phyloP scores from a whole-genome alignment of 2,113 vertebrate genomes.

The Scolopax mira region DNA sequence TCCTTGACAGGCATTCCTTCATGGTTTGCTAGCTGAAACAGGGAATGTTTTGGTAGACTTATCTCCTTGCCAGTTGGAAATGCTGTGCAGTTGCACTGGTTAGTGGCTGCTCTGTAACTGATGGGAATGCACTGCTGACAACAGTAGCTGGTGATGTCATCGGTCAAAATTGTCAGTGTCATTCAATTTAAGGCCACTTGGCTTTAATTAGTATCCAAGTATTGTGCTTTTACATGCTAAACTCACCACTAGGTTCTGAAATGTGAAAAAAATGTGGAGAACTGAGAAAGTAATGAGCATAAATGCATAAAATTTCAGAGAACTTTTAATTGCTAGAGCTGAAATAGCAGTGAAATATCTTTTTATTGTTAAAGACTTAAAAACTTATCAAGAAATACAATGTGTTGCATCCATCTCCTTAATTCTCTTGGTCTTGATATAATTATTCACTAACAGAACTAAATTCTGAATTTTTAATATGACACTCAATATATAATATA shows the following conservation, averaged over 20 bases:
- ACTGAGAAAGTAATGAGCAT: not conserved
- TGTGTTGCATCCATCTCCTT: not conserved
- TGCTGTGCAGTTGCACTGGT: too few species aligned
- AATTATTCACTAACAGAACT: not conserved
- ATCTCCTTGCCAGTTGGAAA: not conserved
- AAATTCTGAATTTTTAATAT: not conserved
- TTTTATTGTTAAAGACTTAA: not conserved
- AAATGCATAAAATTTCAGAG: not conserved
- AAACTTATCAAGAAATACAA: not conserved
- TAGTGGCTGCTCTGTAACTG: not conserved
- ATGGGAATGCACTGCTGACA: not conserved
- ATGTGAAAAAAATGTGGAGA: not conserved
- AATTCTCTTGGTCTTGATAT: not conserved
- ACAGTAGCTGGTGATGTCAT: not conserved
- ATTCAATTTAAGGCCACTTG: not conserved
- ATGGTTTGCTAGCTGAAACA: not conserved
- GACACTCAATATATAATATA: not conserved
- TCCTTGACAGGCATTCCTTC: not conserved
- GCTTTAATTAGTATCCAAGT: not conserved
- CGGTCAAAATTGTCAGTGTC: not conserved
- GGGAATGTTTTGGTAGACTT: not conserved
- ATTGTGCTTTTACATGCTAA: not conserved
- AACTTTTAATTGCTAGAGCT: not conserved
- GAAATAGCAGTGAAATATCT: not conserved
- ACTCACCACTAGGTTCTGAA: not conserved